Evolutionary conservation across 2,113 vertebrate species (phyloP).

Genomic region (Cepphus grylle): DNA sequence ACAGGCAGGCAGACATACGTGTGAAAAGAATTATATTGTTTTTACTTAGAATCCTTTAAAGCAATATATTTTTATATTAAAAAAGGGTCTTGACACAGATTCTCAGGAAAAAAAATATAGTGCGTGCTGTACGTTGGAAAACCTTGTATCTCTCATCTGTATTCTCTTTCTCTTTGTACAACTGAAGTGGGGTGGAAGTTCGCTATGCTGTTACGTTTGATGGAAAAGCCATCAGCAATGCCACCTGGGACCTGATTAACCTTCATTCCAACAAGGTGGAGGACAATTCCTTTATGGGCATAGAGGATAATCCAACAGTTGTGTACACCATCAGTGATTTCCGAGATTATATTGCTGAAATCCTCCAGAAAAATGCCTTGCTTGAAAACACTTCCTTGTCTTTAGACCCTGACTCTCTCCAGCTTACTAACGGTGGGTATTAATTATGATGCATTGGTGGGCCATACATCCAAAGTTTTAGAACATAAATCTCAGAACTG

Average conservation of each 20-base stretch:
- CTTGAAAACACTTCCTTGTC: constrained; percentile 78
- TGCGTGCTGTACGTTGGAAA: not conserved
- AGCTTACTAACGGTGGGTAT: constrained; percentile 78
- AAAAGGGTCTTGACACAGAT: not conserved
- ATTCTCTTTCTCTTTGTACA: not conserved
- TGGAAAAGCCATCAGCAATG: constrained; percentile 81
- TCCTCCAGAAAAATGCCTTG: constrained; percentile 80
- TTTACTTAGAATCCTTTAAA: not conserved
- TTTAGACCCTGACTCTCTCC: constrained; percentile 74
- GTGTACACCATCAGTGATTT: constrained; percentile 82
- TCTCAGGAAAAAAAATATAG: not conserved
- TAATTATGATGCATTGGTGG: not conserved
- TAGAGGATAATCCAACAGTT: constrained; percentile 78
- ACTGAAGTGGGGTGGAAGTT: constrained; percentile 77
- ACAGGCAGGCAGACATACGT: not conserved
- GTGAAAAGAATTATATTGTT: not conserved
- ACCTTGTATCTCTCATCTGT: not conserved
- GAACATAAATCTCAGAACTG: not conserved
- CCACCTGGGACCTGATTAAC: constrained; percentile 87
- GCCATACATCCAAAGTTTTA: not conserved
- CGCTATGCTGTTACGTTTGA: constrained; percentile 83
- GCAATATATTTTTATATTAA: not conserved
- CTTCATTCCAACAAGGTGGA: constrained; percentile 90
- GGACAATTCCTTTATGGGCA: constrained; percentile 75
- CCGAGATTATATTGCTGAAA: constrained; percentile 77